Evolutionary conservation across 2,113 vertebrate genomes (phyloP).

Genomic region (Cyphomyrus plagiostoma): DNA sequence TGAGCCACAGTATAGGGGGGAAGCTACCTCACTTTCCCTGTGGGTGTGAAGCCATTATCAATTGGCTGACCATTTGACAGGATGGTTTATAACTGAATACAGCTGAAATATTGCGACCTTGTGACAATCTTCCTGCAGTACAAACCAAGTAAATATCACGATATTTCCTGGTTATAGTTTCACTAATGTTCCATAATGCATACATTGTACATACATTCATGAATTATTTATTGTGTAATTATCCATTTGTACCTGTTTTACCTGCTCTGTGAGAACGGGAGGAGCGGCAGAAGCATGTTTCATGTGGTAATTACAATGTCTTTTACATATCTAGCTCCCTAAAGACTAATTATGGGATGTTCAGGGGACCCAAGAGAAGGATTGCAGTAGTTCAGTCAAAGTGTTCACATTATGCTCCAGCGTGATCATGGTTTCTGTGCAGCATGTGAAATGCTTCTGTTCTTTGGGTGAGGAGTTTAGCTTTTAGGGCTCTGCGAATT

Average conservation of each 20-base stretch:
- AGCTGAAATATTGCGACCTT: neutral
- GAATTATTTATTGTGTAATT: conserved; percentile 34
- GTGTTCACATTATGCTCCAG: neutral
- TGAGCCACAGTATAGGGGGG: neutral
- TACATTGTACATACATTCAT: conserved; percentile 7
- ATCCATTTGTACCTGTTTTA: conserved; percentile 29
- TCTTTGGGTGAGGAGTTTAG: neutral
- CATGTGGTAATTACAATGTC: conserved; percentile 39
- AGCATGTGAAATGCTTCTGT: neutral
- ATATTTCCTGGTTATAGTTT: neutral
- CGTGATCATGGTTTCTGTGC: neutral
- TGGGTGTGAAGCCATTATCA: neutral
- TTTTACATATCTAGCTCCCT: conserved; percentile 44
- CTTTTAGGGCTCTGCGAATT: neutral
- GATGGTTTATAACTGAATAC: neutral
- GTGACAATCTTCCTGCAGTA: neutral
- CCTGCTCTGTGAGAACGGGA: conserved; percentile 27
- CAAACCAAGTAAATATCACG: neutral
- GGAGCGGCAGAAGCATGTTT: conserved; percentile 38
- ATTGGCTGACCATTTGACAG: conserved; percentile 6
- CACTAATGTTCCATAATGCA: neutral
- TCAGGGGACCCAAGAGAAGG: conserved; percentile 35
- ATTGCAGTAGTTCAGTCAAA: neutral
- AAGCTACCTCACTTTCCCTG: neutral
- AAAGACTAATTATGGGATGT: conserved; percentile 45